phyloP scores from a whole-genome alignment of 2,113 vertebrate species.

The Cochlearius cochlearius region DNA sequence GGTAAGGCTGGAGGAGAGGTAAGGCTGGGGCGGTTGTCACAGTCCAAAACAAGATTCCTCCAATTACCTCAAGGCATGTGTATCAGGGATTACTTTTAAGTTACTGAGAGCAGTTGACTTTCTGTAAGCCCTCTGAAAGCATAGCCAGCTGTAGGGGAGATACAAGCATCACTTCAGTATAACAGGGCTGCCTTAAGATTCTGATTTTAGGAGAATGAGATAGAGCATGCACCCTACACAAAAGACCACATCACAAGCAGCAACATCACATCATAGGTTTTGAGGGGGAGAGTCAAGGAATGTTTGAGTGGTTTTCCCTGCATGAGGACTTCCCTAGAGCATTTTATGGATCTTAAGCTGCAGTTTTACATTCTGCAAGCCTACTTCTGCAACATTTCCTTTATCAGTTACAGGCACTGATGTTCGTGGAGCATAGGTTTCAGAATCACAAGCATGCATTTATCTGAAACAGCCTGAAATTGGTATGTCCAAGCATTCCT shows the following conservation, averaged over 20 bases:
- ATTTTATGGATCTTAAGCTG: background rate
- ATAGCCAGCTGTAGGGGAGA: background rate
- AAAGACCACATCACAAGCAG: background rate
- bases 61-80: accelerated
- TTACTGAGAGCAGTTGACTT: background rate
- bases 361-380: background rate
- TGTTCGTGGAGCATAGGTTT: background rate
- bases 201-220: background rate
- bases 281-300: background rate
- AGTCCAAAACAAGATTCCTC: background rate
- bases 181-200: background rate
- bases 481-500: background rate
- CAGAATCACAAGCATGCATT: background rate
- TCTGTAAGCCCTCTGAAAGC: background rate
- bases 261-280: background rate
- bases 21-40: background rate
- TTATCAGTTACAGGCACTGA: background rate
- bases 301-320: background rate
- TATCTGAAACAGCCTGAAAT: background rate
- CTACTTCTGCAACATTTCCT: background rate
- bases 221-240: background rate
- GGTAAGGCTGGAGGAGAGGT: background rate
- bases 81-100: background rate
- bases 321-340: background rate
- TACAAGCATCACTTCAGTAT: background rate